Conservation (phyloP, 2,888 invertebrate species). For the Caenorhabditis uteleia region DNA sequence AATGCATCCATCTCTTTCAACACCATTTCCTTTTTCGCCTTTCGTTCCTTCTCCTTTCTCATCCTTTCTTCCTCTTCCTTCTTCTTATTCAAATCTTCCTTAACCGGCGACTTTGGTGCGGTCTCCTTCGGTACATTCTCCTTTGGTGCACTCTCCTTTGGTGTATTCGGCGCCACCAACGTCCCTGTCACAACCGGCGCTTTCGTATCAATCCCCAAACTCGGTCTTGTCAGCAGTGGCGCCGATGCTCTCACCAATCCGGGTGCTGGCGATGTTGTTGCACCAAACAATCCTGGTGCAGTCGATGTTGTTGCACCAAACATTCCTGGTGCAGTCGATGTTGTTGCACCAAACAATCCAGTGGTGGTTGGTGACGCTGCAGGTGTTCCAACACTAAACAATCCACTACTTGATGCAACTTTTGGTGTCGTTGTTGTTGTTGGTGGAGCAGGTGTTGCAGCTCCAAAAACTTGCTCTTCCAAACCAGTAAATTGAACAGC, state of each 20-base stretch:
- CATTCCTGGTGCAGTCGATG: not conserved
- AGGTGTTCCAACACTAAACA: too few relatives aligned
- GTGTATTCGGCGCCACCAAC: not conserved
- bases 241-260: not conserved
- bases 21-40: not conserved
- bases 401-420: too few relatives aligned
- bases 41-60: not conserved
- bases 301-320: not conserved
- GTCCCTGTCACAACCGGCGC: too few relatives aligned
- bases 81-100: not conserved
- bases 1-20: constrained; percentile 10
- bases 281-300: not conserved
- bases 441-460: not conserved
- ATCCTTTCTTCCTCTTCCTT: not conserved
- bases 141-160: not conserved
- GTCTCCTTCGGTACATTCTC: not conserved
- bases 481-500: too few relatives aligned
- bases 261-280: constrained; percentile 2
- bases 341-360: not conserved
- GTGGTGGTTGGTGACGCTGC: not conserved
- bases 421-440: too few relatives aligned
- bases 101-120: constrained; percentile 1
- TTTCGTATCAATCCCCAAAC: too few relatives aligned
- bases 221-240: not conserved
- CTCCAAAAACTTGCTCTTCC: constrained; percentile 2